Conservation (phyloP, 2,888 invertebrate species). For the Xestia ashworthii region DNA sequence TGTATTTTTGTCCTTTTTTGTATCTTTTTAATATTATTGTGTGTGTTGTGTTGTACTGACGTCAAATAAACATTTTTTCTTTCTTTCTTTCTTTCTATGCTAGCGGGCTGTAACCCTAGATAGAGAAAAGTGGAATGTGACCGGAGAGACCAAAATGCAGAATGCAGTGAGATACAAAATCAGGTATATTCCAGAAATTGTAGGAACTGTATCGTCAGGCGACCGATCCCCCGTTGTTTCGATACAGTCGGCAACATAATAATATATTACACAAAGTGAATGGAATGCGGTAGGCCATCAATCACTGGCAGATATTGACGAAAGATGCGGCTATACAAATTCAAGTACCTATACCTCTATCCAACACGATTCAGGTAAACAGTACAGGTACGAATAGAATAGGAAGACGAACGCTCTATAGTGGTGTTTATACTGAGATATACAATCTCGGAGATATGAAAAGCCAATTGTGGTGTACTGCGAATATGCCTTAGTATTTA, state of each 20-base stretch:
- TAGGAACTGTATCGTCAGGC: background rate
- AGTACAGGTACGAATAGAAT: conserved; percentile 19
- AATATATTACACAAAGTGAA: conserved; percentile 10
- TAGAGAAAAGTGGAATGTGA: background rate
- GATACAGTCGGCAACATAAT: background rate
- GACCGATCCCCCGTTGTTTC: background rate
- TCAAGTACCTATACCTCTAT: background rate
- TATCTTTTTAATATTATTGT: no score
- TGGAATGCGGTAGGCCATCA: conserved; percentile 41
- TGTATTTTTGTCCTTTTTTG: no score
- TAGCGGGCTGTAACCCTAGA: background rate
- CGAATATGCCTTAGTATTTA: conserved; percentile 11
- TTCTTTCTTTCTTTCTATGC: no score
- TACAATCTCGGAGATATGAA: background rate
- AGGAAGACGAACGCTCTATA: background rate
- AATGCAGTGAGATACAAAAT: background rate
- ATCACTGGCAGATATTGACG: conserved; percentile 39
- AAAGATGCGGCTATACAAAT: conserved; percentile 33
- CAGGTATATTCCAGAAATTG: background rate
- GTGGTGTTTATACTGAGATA: background rate
- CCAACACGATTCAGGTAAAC: conserved; percentile 12
- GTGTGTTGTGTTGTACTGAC: no score
- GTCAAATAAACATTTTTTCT: no score
- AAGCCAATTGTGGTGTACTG: background rate
- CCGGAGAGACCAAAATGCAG: background rate